Evolutionary conservation across 1,140 invertebrate species (phyloP), one percentile per base, ranked within the genome.

Genomic region (Drosophila varians): DNA sequence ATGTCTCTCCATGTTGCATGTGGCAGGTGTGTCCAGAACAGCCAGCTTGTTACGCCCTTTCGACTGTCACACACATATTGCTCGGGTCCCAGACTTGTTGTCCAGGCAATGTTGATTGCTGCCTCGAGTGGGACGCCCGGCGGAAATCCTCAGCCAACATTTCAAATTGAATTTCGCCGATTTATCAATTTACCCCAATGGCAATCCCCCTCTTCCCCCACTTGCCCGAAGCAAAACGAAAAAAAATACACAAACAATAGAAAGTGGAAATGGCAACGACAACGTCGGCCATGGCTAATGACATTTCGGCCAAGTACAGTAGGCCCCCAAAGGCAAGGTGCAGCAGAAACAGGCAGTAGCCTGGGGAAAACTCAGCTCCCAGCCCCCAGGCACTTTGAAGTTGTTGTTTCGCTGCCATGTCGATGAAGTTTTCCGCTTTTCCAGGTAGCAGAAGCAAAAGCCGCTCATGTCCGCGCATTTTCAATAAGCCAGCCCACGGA

Each of bases 21-120:
- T 64, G 76, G 82, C 80, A 84, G 80, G 80, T 84, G 82, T 76
- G 68, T 57, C 79, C 19, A 7, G 5, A 14, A 86, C 72, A 76
- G 80, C 51, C 78, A 77, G 80, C 76, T 73, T 76, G 80, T 79
- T 76, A 86, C 80, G 80, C 79, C 79, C 79, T 86, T 84, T 52
- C 47, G 58, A 58, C 56, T 84, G 74, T 84, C 78, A 74, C 70
- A 78, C 58, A 65, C 75, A 62, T 86, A 79, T 75, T 75, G 75
- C 71, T 46, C 71, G 61, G 74, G 79, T 83, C 78, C 52, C 25
- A 53, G 68, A 52, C 46, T 62, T 43, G 34, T 71, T 54, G 12
- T 40, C 42, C 42, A 43, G 57, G 46, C 52, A 14, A 23, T 25
- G 43, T 25, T 34, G 25, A 12, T 48, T 68, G 21, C 38, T 48